Evolutionary conservation across 2,113 vertebrate genomes (phyloP), one percentile per base, ranked within the genome.

Genomic region (Chlorodrepanis virens): DNA sequence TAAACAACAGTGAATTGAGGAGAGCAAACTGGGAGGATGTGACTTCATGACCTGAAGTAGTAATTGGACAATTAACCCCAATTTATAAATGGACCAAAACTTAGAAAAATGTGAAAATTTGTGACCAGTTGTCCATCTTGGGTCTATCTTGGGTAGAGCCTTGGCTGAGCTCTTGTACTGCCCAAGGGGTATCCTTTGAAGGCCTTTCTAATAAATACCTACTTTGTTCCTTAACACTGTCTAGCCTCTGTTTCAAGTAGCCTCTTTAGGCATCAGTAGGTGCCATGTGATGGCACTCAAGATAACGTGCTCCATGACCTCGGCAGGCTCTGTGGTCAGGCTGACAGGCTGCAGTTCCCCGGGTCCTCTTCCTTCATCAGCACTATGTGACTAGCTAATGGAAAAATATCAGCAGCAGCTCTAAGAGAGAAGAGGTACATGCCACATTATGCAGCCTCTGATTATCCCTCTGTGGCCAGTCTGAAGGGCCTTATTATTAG

Each of bases 271-370:
- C 35, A 60, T 13, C 35, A 39, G 24, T 13, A 18, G 11, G 40
- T 3, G 17, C 31, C 2, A 0, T 50, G 52, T 11, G 4, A 22
- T 27, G 4, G 0, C 45, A 27, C 53, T 27, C 12, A 8, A 6
- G 33, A 6, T 23, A 5, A 52, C 23, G 27, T 69, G 37, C 45
- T 59, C 27, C 33, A 2, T 19, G 12, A 28, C 19, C 14, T 40
- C 3, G 2, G 29, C 37, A 49, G 19, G 35, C 54, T 42, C 44
- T 1, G 2, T 2, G 12, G 65, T 10, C 54, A 42, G 24, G 24
- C 44, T 83, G 37, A 17, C 29, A 21, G 27, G 27, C 63, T 60
- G 33, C 33, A 27, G 13, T 8, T 60, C 33, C 45, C 37, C 37
- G 39, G 4, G 14, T 52, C 33, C 54, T 60, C 39, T 45, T 60